Conservation (phyloP, 2,888 invertebrate species). For the Drosophila falleni region DNA sequence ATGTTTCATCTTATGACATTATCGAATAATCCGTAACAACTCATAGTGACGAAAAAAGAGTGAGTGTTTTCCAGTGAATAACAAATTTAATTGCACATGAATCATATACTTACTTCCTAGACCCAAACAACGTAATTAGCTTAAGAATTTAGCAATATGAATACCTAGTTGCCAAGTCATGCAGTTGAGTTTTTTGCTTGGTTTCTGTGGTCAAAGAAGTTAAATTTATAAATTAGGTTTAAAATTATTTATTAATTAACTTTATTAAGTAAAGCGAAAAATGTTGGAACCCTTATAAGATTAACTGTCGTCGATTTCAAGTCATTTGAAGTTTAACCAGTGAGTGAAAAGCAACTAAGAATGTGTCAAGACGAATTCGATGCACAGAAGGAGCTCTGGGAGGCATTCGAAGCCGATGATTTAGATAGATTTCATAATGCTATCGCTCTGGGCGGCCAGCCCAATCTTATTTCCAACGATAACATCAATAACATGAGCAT, state of each 20-base stretch:
- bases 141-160: not conserved
- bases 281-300: not conserved
- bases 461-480: not conserved
- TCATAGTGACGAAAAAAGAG: not conserved
- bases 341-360: conserved; percentile 8
- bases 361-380: not conserved
- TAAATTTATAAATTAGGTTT: too few species aligned
- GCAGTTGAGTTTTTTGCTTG: not conserved
- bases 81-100: conserved; percentile 3
- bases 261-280: too few species aligned
- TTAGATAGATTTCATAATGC: not conserved
- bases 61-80: not conserved
- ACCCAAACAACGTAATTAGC: too few species aligned
- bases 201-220: not conserved
- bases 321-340: not conserved
- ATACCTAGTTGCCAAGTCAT: not conserved
- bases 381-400: not conserved
- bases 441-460: not conserved
- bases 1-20: too few species aligned
- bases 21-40: not conserved
- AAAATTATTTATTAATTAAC: too few species aligned
- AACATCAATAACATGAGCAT: not conserved
- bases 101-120: too few species aligned
- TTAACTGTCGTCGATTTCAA: not conserved
- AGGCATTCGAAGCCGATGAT: not conserved